Base-by-base conservation (phyloP, 2,888 invertebrate species). In the Pecten maximus region DNA sequence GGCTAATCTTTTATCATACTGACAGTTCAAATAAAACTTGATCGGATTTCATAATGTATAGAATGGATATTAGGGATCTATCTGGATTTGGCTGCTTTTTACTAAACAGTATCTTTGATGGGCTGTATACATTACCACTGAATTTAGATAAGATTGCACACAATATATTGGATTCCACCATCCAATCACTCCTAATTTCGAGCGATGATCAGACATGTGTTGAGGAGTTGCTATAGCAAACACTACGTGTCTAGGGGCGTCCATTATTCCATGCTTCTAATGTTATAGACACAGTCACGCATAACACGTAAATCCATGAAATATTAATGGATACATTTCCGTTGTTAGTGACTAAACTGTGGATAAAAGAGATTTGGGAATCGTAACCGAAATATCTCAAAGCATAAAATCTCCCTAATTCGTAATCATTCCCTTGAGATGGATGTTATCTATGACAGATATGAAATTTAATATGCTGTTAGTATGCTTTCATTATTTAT, bases 331-430 rank as follows among this genome's bases (percentile, higher is more conserved):
- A 74, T 35, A 74, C 0, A 35, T 74, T 35, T 74, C 74, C 28
- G 35, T 74, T 74, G 35, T 35, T 74, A 35, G 12, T 74, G 74
- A 74, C 35, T 74, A 74, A 74, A 74, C 28, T 16, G 74, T 23
- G 74, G 74, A 74, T 74, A 74, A 74, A 74, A 74, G 74, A 74
- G 74, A 74, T 74, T 74, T 74, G 74, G 74, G 74, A 74, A 74
- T 74, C 74, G 35, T 74, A 74, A 74, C 74, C 23, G 35, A 74
- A 74, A 74, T 74, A 74, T 74, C 74, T 74, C 74, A 74, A 74
- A 74, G 74, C 74, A 74, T 74, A 74, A 74, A 35, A 74, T 74
- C 74, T 35, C 35, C 74, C 74, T 74, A 74, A 74, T 74, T 74
- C 74, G 74, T 28, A 74, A 23, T 28, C 74, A 35, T 28, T 74